Evolutionary conservation across 2,797 vertebrate genomes (phyloP).

Genomic region (Kryptopterus vitreolus): DNA sequence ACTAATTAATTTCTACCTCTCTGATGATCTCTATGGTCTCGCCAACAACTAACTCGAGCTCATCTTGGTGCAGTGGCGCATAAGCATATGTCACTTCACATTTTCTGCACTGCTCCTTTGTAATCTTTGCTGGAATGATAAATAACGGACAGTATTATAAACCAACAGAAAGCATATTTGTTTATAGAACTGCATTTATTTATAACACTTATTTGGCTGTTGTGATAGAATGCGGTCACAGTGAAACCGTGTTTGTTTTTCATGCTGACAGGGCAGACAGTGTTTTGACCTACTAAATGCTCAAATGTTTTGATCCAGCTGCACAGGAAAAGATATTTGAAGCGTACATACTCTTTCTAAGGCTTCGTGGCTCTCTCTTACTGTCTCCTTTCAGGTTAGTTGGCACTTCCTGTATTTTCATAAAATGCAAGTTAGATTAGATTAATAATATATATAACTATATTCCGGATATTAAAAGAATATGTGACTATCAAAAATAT

Average conservation of each 20-base stretch:
- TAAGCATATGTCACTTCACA: conserved; percentile 81
- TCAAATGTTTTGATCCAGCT: background rate
- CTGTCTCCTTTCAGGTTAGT: conserved; percentile 69
- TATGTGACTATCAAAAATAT: no score
- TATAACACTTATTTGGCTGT: background rate
- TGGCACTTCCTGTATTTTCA: conserved; percentile 72
- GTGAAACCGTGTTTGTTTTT: conserved; percentile 14
- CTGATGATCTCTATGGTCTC: conserved; percentile 77
- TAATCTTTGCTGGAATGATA: conserved; percentile 66
- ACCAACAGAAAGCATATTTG: background rate
- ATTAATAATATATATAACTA: no score
- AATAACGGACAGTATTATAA: conserved; percentile 27
- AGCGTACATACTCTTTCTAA: conserved; percentile 69
- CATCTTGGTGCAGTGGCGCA: conserved; percentile 70
- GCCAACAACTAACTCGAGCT: conserved; percentile 73
- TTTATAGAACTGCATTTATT: background rate
- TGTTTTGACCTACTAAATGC: background rate
- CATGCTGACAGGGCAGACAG: background rate
- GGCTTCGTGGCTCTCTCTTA: conserved; percentile 74
- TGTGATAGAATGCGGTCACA: conserved; percentile 33
- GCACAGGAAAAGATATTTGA: background rate
- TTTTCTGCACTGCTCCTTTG: conserved; percentile 68
- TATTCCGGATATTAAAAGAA: no score
- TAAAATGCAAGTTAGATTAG: background rate
- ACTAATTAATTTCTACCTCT: conserved; percentile 70